phyloP scores from a whole-genome alignment of 2,113 vertebrate species.

The Oncorhynchus clarkii region DNA sequence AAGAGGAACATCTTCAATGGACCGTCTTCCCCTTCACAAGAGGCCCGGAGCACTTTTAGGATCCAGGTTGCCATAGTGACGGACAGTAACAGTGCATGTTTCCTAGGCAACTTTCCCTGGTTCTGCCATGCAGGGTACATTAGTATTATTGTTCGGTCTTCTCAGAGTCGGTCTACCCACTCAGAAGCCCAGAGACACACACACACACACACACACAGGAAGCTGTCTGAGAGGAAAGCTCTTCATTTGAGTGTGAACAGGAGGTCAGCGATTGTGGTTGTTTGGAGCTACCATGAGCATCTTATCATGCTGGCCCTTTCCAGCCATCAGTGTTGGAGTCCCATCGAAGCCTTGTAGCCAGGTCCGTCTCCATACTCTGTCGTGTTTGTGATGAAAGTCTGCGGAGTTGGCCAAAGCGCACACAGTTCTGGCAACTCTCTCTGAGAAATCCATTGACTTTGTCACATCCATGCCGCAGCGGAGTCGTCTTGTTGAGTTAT shows the following conservation, averaged over 20 bases:
- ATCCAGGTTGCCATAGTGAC: constrained; percentile 60
- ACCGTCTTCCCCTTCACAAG: constrained; percentile 12
- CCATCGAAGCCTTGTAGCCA: no score
- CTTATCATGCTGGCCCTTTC: no score
- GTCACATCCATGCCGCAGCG: no score
- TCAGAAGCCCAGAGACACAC: background rate
- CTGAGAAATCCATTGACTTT: no score
- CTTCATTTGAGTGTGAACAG: background rate
- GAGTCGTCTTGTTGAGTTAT: background rate
- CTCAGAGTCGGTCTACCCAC: background rate
- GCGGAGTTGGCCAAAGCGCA: no score
- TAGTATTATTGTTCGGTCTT: constrained; percentile 35
- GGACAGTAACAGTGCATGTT: constrained; percentile 55
- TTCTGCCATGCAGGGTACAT: constrained; percentile 23
- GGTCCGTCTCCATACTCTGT: no score
- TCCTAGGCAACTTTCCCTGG: constrained; percentile 55
- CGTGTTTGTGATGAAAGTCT: no score
- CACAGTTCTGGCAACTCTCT: no score
- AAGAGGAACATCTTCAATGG: constrained; percentile 17
- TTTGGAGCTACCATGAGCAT: no score
- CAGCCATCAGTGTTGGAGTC: no score
- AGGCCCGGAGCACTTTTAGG: constrained; percentile 37
- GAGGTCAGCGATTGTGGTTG: background rate
- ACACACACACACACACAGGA: background rate
- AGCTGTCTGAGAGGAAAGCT: constrained; percentile 4